Conservation (phyloP, 2,113 vertebrate species). For the Muntiacus muntjak region DNA sequence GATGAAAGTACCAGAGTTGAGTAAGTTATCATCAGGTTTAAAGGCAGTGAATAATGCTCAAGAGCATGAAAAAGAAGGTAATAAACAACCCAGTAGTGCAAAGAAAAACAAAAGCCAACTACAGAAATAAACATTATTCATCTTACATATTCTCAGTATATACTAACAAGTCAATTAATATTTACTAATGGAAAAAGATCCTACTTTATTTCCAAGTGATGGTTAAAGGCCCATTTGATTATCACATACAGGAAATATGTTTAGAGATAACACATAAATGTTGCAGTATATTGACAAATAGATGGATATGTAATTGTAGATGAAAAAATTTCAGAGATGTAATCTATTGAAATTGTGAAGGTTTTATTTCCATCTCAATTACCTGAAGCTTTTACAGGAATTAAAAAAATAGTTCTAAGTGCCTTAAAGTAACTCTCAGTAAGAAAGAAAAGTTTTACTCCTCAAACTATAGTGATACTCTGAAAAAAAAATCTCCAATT, state of each 20-base stretch:
- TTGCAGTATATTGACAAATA: slow-evolving; percentile 25
- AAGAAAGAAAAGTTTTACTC: neutral
- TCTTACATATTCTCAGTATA: neutral
- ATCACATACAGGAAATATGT: neutral
- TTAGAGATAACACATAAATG: neutral
- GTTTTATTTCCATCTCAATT: neutral
- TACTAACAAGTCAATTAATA: neutral
- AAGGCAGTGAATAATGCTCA: neutral
- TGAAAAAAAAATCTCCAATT: neutral
- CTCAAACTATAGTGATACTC: neutral
- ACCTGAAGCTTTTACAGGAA: slow-evolving; percentile 1
- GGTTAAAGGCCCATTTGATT: neutral
- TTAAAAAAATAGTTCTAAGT: slow-evolving; percentile 20
- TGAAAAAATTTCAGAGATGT: neutral
- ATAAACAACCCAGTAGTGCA: neutral
- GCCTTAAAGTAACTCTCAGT: neutral
- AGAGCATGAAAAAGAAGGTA: neutral
- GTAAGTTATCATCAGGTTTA: neutral
- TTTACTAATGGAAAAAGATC: neutral
- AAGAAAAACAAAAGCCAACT: neutral
- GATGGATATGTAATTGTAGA: neutral
- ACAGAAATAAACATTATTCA: neutral
- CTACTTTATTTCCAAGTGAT: neutral
- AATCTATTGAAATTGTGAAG: neutral
- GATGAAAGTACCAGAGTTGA: neutral